These are phyloP conservation scores for Thysanoteuthis rhombus DNA, from an alignment of 2,888 invertebrate genomes.

Conservation along the genomic window DNA sequence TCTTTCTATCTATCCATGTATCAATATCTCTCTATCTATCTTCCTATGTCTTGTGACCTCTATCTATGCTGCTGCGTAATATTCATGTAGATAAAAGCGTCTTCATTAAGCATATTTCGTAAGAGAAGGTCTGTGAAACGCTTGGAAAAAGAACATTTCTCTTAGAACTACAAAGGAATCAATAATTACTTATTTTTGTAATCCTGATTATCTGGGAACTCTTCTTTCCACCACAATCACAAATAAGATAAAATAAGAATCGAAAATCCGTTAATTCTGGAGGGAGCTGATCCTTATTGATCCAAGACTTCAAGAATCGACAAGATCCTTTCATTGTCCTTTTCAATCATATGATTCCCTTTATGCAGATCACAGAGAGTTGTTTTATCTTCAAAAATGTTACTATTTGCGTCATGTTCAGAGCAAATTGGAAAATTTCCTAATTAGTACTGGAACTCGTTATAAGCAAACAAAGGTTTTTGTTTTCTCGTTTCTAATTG, in stretches of 20 bases:
- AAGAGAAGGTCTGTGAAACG: background rate
- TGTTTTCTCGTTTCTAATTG: background rate
- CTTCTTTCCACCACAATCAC: background rate
- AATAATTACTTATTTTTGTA: background rate
- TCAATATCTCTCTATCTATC: too few species aligned
- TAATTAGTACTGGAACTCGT: background rate
- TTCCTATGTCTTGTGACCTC: too few species aligned
- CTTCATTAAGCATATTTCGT: background rate
- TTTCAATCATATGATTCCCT: background rate
- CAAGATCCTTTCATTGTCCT: background rate
- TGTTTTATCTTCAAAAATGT: background rate
- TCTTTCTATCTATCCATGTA: too few species aligned
- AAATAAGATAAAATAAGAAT: background rate
- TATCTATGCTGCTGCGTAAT: background rate
- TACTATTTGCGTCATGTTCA: background rate
- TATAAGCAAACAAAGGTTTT: background rate
- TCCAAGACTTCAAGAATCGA: background rate
- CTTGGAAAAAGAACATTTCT: background rate
- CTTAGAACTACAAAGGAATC: background rate
- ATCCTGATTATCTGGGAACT: background rate
- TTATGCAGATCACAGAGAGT: background rate
- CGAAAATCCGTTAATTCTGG: background rate
- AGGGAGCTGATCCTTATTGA: background rate
- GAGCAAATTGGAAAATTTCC: background rate
- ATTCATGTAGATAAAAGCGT: background rate